Percentiles rank a stretch among this genome's conserved stretches.
Conservation (phyloP, 2,113 vertebrate genomes). For the Zapornia atra region DNA sequence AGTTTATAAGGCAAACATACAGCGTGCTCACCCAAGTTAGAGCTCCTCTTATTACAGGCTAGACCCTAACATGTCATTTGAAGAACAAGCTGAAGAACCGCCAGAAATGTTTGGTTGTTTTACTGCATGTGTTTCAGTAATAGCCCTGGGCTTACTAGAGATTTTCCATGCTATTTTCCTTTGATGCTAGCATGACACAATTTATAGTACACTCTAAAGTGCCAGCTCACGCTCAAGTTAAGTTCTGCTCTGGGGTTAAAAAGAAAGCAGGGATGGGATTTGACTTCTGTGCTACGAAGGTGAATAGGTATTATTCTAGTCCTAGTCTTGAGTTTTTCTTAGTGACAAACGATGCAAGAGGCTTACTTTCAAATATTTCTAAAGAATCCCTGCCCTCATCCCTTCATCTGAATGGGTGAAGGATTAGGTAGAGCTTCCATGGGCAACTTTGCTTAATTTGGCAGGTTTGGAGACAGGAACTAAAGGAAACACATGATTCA, state of each 20-base stretch:
- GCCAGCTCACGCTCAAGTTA: slow-evolving; percentile 11
- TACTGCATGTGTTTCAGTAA: slow-evolving; percentile 34
- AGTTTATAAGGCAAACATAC: not conserved
- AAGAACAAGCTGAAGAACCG: slow-evolving; percentile 25
- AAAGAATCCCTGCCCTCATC: not conserved
- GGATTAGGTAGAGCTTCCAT: not conserved
- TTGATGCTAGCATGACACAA: slow-evolving; percentile 25
- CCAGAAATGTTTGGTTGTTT: slow-evolving; percentile 25
- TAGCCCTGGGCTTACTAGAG: slow-evolving; percentile 8
- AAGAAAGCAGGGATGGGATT: not conserved
- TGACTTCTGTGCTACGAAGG: not conserved
- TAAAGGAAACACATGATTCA: not conserved
- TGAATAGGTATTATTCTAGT: not conserved
- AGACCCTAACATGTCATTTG: not conserved
- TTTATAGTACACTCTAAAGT: not conserved
- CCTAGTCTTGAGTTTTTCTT: not conserved
- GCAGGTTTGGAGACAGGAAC: not conserved
- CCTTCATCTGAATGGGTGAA: slow-evolving; percentile 1
- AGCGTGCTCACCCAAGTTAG: not conserved
- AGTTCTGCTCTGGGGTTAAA: not conserved
- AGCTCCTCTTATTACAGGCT: not conserved
- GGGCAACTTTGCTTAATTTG: not conserved
- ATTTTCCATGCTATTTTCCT: slow-evolving; percentile 42
- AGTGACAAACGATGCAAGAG: not conserved
- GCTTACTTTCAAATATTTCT: not conserved